Base-by-base conservation (phyloP, 2,797 vertebrate genomes). In the Scarus forsteni region DNA sequence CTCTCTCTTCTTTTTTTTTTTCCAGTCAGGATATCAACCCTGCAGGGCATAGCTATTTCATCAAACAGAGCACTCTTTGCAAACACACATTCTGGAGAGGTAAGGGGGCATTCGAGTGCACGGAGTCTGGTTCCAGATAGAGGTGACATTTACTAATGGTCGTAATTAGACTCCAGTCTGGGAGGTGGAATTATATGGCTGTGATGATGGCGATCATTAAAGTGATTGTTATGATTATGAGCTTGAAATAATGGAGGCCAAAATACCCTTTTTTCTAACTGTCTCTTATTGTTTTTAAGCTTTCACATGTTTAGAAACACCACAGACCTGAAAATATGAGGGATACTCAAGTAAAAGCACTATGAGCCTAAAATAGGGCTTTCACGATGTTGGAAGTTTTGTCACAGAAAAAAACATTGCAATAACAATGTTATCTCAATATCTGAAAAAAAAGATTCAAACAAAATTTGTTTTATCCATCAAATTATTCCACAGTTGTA, bases 81-180 rank as follows among this genome's bases (percentile, higher is more conserved):
- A 67, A 63, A 70, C 65, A 63, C 80, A 75, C 64, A 57, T 19
- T 64, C 59, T 48, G 13, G 40, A 75, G 76, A 69, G 42, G 35
- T 40, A 34, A 73, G 40, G 34, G n/a, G 46, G 46, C 46, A 48
- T 16, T n/a, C 6, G 76, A 66, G 64, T 50, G 50, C 64, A 73
- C 35, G 0, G 66, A 73, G 62, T 63, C 63, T 57, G 50, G 75
- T 18, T 15, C 67, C 74, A 70, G 62, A 62, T 14, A 66, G 78
- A 76, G 67, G 84, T 88, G 89, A 88, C 88, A 89, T 88, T 91
- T 89, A 84, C 83, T 87, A 89, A 87, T 79, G 80, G 18, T 34
- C 8, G 61, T 73, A 90, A 83, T 90, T 77, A 86, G 63, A 45
- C 27, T 42, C 61, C 63, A 78, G 73, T 81, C 86, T 66, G 40